Base-by-base conservation (phyloP, 2,888 invertebrate species). In the Zygogramma bicolorata region DNA sequence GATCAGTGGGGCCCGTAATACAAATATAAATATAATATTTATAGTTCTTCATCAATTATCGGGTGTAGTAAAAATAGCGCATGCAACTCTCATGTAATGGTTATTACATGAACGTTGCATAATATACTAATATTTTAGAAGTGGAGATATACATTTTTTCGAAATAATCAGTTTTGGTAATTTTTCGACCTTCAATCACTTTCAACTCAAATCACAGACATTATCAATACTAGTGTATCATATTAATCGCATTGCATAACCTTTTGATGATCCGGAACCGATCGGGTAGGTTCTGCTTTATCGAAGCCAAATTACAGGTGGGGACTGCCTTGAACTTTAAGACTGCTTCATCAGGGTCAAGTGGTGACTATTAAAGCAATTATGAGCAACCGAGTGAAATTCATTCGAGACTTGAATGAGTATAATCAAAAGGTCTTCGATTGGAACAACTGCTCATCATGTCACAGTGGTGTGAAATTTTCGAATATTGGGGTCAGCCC, bases 311-410 rank as follows among this genome's bases (percentile, higher is more conserved):
- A 53, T 53, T n/a, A 27, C 53, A 53, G 53, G 53, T 53, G 27
- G n/a, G 46, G 46, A 53, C 53, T 53, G 27, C 66, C 66, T 59
- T 67, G 66, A 67, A 67, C 66, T 67, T 67, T 67, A 58, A 67
- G 57, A 59, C 29, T 5, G 63, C 63, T 27, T 40, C 25, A 58
- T 58, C 58, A 67, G 38, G 66, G 66, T 67, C 66, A 67, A 67
- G 57, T 42, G 31, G 25, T 59, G 57, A 59, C 57, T 67, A 66
- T 57, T 20, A 34, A 7, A 40, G 42, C 38, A 59, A 67, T 67
- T 67, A 58, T 67, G 40, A 18, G 29, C 25, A 62, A 40, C 40
- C 25, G 40, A 40, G 62, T 40, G 40, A 62, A 62, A 62, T 62
- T 62, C n/a, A 62, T 40, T 40, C 25, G 40, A 62, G 31, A 40